Conservation (phyloP, 1,140 invertebrate genomes). For the Hypsibius dujardini region DNA sequence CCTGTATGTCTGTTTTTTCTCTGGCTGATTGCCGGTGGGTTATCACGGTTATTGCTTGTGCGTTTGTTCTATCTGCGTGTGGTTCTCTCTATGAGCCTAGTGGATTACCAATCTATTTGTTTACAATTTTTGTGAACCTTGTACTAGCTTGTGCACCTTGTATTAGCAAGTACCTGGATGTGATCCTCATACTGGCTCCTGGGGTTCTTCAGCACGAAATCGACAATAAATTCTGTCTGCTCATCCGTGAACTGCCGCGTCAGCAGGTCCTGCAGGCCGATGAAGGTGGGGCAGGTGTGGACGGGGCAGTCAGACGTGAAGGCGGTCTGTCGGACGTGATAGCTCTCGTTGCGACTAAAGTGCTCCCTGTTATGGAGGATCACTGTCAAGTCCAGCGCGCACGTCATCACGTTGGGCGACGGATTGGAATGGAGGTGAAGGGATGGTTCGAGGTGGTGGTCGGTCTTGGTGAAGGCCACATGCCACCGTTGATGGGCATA, state of each 20-base stretch:
- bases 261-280: neutral
- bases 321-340: neutral
- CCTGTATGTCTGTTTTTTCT: too few relatives aligned
- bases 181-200: neutral
- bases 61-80: too few relatives aligned
- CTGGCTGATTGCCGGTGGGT: too few relatives aligned
- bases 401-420: neutral
- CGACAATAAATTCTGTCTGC: slow-evolving; percentile 2
- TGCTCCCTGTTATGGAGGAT: neutral
- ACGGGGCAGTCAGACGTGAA: neutral
- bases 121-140: too few relatives aligned
- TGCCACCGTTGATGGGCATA: neutral
- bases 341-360: slow-evolving; percentile 9
- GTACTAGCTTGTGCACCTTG: neutral
- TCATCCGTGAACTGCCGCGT: slow-evolving; percentile 12
- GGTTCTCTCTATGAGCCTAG: too few relatives aligned
- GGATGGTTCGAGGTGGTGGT: neutral
- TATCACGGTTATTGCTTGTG: too few relatives aligned
- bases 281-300: neutral
- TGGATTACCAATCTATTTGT: too few relatives aligned
- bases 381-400: neutral
- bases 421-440: neutral
- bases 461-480: neutral
- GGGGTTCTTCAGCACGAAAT: neutral
- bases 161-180: slow-evolving; percentile 7